Conservation (phyloP, 1,140 invertebrate species). For the Drosophila eugracilis region DNA sequence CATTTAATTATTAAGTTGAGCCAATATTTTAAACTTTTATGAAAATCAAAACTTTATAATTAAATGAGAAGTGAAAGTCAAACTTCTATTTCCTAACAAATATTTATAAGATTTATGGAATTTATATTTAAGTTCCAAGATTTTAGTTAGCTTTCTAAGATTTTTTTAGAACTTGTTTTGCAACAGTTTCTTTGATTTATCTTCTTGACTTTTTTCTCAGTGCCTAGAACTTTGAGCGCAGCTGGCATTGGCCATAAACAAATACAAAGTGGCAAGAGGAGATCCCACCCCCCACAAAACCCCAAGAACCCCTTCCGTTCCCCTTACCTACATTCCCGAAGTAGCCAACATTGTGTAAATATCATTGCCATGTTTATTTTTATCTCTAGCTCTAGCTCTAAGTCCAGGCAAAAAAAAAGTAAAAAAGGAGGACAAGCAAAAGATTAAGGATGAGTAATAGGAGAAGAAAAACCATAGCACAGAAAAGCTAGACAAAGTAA, state of each 20-base stretch:
- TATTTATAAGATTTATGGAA: no score
- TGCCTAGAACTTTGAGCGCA: conserved; percentile 63
- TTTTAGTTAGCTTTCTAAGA: neutral
- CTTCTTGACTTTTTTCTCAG: neutral
- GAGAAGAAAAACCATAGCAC: conserved; percentile 35
- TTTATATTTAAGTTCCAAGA: no score
- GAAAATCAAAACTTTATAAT: no score
- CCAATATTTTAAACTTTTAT: no score
- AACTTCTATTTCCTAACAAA: no score
- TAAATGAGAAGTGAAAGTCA: no score
- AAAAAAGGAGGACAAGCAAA: conserved; percentile 30
- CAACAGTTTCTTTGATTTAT: no score
- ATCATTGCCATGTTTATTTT: conserved; percentile 82
- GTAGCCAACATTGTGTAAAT: conserved; percentile 77
- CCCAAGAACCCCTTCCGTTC: neutral
- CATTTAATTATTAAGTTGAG: no score
- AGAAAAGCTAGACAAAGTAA: conserved; percentile 40
- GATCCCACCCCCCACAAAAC: conserved; percentile 35
- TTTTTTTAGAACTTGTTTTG: no score
- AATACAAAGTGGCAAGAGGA: conserved; percentile 72
- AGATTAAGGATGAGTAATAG: conserved; percentile 16
- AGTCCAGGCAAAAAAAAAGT: conserved; percentile 33
- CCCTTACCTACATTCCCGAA: conserved; percentile 12
- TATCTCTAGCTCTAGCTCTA: conserved; percentile 78
- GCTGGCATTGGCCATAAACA: conserved; percentile 71